phyloP scores from a whole-genome alignment of 2,113 vertebrate genomes.

The Onychostoma macrolepis region DNA sequence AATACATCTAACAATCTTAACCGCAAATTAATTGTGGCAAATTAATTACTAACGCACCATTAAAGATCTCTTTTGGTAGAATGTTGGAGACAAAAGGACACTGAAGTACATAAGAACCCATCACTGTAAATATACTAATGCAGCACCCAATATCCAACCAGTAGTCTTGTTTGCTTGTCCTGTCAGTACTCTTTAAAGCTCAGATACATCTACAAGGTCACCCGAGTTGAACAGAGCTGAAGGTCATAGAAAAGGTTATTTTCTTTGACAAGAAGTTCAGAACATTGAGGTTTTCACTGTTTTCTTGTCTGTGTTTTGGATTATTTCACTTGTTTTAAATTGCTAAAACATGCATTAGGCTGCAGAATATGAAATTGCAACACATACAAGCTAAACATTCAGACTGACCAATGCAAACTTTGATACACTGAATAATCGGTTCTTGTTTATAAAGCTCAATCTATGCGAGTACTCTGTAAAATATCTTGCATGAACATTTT shows the following conservation, averaged over 20 bases:
- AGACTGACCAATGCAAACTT: not conserved
- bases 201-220: not conserved
- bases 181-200: not conserved
- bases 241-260: constrained; percentile 1
- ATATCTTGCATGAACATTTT: not conserved
- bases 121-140: not conserved
- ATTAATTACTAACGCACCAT: not conserved
- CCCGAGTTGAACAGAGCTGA: not conserved
- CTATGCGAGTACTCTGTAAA: not conserved
- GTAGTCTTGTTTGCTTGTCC: not conserved
- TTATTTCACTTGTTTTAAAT: not conserved
- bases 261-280: not conserved
- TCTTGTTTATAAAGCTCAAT: not conserved
- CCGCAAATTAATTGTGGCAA: not conserved
- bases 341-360: not conserved
- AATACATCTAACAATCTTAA: not conserved
- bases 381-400: not conserved
- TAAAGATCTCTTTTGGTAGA: not conserved
- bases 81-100: not conserved
- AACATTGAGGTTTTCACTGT: not conserved
- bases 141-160: not conserved
- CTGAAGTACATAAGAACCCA: not conserved
- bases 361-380: not conserved
- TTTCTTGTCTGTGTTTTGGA: not conserved
- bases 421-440: not conserved